Evolutionary conservation across 2,797 vertebrate genomes (phyloP).

Genomic region (Syngnathus rostellatus): DNA sequence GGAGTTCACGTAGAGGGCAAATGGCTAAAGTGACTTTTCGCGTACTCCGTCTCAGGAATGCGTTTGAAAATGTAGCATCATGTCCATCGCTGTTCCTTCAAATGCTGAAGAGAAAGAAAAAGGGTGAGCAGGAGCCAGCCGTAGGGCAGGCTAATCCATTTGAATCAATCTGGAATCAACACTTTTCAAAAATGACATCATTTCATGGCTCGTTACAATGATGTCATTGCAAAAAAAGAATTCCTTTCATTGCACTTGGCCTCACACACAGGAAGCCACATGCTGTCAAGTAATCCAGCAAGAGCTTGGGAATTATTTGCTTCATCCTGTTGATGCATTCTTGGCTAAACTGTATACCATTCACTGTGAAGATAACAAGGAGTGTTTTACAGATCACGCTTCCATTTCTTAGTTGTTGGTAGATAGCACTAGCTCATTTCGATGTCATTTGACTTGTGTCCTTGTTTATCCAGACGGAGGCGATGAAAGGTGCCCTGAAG

Average conservation of each 20-base stretch:
- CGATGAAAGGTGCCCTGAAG: constrained; percentile 76
- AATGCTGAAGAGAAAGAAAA: constrained; percentile 21
- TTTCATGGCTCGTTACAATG: constrained; percentile 49
- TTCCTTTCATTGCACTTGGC: constrained; percentile 26
- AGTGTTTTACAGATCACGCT: constrained; percentile 3
- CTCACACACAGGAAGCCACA: constrained; percentile 7
- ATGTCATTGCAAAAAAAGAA: constrained; percentile 49
- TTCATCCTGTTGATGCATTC: constrained; percentile 31
- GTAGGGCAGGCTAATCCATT: constrained; percentile 22
- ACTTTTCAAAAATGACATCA: constrained; percentile 57
- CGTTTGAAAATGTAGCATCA: constrained; percentile 27
- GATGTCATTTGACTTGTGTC: constrained; percentile 31
- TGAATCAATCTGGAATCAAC: constrained; percentile 21
- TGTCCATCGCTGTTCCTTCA: constrained; percentile 18
- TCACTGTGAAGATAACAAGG: constrained; percentile 16
- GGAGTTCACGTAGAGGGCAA: constrained; percentile 15
- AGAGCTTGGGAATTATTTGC: constrained; percentile 22
- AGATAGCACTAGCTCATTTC: neutral
- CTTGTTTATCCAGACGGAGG: constrained; percentile 72
- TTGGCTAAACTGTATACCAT: constrained; percentile 3
- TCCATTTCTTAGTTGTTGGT: neutral
- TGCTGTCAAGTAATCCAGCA: constrained; percentile 8
- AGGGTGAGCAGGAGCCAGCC: constrained; percentile 20
- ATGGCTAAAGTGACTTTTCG: constrained; percentile 29
- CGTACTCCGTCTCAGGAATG: constrained; percentile 20